A percentile compares a stretch with the other conserved stretches of the same genome.
These are phyloP conservation scores for Lasiommata megera DNA, from an alignment of 2,888 invertebrate genomes.

Conservation along the genomic window DNA sequence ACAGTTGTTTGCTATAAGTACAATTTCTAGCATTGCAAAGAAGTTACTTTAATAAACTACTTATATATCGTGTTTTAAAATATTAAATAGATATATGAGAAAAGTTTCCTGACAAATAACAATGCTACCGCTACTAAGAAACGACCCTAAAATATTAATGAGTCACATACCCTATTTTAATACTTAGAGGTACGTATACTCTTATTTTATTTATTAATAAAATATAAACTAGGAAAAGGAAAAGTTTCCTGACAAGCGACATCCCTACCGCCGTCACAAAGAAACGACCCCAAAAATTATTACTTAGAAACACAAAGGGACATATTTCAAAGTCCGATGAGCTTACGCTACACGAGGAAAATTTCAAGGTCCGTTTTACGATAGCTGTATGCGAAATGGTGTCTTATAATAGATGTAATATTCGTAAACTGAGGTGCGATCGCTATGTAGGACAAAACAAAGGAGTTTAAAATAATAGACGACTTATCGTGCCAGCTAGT, in stretches of 20 bases:
- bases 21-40: too few species aligned
- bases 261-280: slow-evolving; percentile 1
- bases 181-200: background rate
- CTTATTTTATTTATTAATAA: background rate
- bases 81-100: too few species aligned
- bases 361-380: slow-evolving; percentile 16
- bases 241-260: background rate
- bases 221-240: background rate
- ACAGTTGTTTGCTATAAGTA: too few species aligned
- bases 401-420: slow-evolving; percentile 17
- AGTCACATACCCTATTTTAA: too few species aligned
- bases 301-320: slow-evolving; percentile 17
- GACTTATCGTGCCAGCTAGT: slow-evolving; percentile 20
- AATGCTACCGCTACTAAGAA: too few species aligned
- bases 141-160: too few species aligned
- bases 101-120: too few species aligned
- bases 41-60: too few species aligned
- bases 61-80: too few species aligned
- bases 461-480: slow-evolving; percentile 32
- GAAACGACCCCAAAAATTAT: slow-evolving; percentile 6
- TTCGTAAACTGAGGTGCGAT: slow-evolving; percentile 34
- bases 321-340: slow-evolving; percentile 18
- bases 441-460: slow-evolving; percentile 32
- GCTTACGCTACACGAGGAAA: background rate
- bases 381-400: slow-evolving; percentile 8